Evolutionary conservation across 2,888 invertebrate species (phyloP).

Genomic region (Erpobdella octoculata): DNA sequence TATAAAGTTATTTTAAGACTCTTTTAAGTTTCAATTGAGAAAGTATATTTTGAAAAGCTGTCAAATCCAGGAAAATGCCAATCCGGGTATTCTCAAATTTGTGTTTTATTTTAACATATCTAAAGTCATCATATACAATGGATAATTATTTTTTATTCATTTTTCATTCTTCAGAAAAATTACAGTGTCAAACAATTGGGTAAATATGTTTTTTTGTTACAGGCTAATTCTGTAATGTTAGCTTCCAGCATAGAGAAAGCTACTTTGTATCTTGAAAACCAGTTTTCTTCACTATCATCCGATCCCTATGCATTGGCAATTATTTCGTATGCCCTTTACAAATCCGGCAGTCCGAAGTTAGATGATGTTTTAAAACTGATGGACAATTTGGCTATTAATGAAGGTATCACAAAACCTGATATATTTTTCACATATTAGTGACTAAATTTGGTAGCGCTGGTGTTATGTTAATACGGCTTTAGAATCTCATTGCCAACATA

Average conservation of each 20-base stretch:
- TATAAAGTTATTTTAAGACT: not conserved
- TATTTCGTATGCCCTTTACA: conserved; percentile 44
- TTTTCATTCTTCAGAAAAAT: no score
- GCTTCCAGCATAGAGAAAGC: no score
- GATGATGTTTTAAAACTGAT: conserved; percentile 39
- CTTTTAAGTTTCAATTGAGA: not conserved
- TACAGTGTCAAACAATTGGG: no score
- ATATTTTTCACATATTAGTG: no score
- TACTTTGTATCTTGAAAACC: not conserved
- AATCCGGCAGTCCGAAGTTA: conserved; percentile 41
- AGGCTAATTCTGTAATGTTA: no score
- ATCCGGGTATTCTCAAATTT: not conserved
- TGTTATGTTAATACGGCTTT: no score
- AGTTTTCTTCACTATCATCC: not conserved
- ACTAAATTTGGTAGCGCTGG: no score
- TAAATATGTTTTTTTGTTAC: no score
- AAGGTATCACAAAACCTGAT: conserved; percentile 39
- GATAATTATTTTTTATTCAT: no score
- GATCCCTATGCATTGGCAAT: conserved; percentile 48
- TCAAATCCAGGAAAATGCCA: not conserved
- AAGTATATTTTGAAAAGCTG: no score
- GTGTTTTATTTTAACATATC: conserved; percentile 3
- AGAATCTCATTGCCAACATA: no score
- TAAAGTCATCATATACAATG: no score
- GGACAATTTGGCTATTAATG: conserved; percentile 39